A percentile compares a stretch with the other conserved stretches of the same genome.
Conservation (phyloP, 2,797 vertebrate genomes). For the Microctenopoma lineatum region DNA sequence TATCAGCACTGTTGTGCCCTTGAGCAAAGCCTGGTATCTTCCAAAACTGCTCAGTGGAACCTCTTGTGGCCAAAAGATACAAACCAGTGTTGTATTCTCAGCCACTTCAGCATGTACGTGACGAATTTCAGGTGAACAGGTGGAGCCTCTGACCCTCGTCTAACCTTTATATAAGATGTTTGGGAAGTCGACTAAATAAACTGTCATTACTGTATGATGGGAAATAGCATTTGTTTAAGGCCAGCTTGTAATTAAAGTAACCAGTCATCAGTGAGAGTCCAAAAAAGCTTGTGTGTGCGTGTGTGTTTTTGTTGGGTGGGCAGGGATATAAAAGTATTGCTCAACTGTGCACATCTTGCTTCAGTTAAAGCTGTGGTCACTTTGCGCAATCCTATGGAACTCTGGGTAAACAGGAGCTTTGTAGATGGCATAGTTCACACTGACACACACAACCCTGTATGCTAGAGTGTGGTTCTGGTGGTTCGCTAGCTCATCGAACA, state of each 20-base stretch:
- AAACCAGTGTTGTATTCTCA: not conserved
- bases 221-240: constrained; percentile 64
- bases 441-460: constrained; percentile 46
- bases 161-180: constrained; percentile 41
- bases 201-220: constrained; percentile 67
- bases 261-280: constrained; percentile 66
- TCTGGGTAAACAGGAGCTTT: constrained; percentile 77
- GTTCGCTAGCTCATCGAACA: constrained; percentile 62
- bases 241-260: constrained; percentile 69
- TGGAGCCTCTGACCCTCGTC: constrained; percentile 25
- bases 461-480: constrained; percentile 65
- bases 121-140: constrained; percentile 5
- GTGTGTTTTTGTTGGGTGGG: constrained; percentile 61
- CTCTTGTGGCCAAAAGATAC: not conserved
- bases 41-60: not conserved
- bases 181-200: constrained; percentile 56
- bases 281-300: constrained; percentile 32
- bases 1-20: not conserved
- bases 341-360: constrained; percentile 78
- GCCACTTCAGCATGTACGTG: not conserved
- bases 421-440: constrained; percentile 66
- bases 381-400: constrained; percentile 77
- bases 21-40: not conserved
- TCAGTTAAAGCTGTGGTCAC: constrained; percentile 76
- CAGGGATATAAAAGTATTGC: constrained; percentile 69